phyloP scores from a whole-genome alignment of 2,888 invertebrate species.

The Orchesellides sinensis region DNA sequence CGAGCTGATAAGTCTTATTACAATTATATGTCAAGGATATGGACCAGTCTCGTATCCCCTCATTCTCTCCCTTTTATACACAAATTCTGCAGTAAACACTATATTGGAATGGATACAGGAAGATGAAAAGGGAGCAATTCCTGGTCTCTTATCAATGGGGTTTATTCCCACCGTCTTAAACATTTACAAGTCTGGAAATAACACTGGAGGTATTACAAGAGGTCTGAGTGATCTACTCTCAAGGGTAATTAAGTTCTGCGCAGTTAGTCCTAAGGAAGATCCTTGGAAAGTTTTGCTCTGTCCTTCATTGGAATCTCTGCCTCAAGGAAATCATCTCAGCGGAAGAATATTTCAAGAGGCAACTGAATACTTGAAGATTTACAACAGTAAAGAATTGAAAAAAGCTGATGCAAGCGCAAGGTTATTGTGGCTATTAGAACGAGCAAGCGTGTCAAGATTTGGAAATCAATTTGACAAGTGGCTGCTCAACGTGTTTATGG shows the following conservation, averaged over 20 bases:
- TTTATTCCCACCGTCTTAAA: conserved; percentile 71
- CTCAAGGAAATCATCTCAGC: conserved; percentile 63
- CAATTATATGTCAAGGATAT: conserved; percentile 70
- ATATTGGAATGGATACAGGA: conserved; percentile 71
- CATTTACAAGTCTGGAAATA: conserved; percentile 32
- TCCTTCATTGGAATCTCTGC: conserved; percentile 72
- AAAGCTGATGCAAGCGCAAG: conserved; percentile 66
- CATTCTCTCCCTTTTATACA: conserved; percentile 68
- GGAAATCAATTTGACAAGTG: conserved; percentile 72
- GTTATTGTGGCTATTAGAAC: conserved; percentile 71
- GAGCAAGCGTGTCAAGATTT: conserved; percentile 61
- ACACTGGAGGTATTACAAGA: conserved; percentile 37
- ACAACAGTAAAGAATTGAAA: conserved; percentile 63
- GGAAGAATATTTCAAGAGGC: conserved; percentile 71
- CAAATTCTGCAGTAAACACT: conserved; percentile 65
- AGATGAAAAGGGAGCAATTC: conserved; percentile 69
- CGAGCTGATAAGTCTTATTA: conserved; percentile 61
- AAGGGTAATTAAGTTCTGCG: conserved; percentile 66
- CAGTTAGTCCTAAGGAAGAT: conserved; percentile 70
- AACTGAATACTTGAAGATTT: conserved; percentile 61
- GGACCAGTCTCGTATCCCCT: conserved; percentile 72
- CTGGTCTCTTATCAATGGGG: conserved; percentile 71
- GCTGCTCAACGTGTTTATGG: conserved; percentile 70
- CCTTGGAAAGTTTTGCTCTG: conserved; percentile 71
- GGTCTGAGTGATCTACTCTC: conserved; percentile 66